Evolutionary conservation across 1,140 invertebrate species (phyloP).

Genomic region (Hyposmocoma kahamanoa): DNA sequence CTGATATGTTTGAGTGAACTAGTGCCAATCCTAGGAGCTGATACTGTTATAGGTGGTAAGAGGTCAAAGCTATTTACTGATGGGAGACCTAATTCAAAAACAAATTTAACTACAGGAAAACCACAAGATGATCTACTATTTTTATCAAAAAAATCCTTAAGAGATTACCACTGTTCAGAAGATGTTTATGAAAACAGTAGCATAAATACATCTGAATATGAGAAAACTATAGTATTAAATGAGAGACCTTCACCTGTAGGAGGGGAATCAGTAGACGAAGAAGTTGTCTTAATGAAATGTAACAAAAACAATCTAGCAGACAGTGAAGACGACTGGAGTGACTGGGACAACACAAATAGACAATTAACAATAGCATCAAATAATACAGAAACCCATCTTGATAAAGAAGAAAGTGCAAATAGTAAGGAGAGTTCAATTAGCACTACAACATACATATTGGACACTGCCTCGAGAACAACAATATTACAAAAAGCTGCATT

Average conservation of each 20-base stretch:
- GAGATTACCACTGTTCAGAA: conserved; percentile 44
- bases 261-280: conserved; percentile 81
- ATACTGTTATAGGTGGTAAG: conserved; percentile 86
- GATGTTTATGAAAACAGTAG: conserved; percentile 31
- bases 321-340: conserved; percentile 79
- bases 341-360: conserved; percentile 79
- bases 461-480: conserved; percentile 15
- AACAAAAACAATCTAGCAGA: conserved; percentile 19
- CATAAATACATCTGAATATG: conserved; percentile 34
- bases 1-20: conserved; percentile 85
- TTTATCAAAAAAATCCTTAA: conserved; percentile 33
- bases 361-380: conserved; percentile 1
- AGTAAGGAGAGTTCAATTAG: no score
- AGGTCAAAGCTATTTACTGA: conserved; percentile 87
- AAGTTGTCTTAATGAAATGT: conserved; percentile 41
- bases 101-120: no score
- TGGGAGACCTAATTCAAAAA: conserved; percentile 78
- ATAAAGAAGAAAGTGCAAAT: no score
- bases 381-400: no score
- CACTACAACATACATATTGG: no score
- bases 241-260: conserved; percentile 87
- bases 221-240: conserved; percentile 72
- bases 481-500: conserved; percentile 56
- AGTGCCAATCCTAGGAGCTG: conserved; percentile 86
- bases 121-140: conserved; percentile 26